Conservation (phyloP, 2,797 vertebrate species). For the Cygnus olor region DNA sequence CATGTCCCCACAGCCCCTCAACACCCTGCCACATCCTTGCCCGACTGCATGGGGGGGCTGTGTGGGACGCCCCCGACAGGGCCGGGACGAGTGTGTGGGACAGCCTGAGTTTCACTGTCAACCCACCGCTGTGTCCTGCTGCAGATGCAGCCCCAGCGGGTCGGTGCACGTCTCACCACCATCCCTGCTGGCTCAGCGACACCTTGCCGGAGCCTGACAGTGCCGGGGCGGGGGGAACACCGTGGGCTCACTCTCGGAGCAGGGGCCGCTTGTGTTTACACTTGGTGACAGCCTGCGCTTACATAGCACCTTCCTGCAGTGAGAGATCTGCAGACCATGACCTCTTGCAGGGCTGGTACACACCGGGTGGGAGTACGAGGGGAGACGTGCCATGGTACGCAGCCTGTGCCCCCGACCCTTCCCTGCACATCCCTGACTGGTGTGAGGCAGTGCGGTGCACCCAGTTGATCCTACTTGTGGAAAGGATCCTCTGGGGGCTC, state of each 20-base stretch:
- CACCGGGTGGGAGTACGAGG: neutral
- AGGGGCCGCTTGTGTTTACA: neutral
- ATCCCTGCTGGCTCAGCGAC: slow-evolving; percentile 53
- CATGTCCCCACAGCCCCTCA: rapidly evolving
- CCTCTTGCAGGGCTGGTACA: neutral
- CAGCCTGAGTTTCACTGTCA: neutral
- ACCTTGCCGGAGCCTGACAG: slow-evolving; percentile 54
- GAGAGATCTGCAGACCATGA: neutral
- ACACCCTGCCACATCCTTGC: neutral
- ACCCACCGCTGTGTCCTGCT: neutral
- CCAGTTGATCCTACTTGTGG: neutral
- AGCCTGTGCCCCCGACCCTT: neutral
- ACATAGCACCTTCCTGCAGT: neutral
- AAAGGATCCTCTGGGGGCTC: neutral
- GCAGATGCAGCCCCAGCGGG: neutral
- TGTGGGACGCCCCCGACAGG: neutral
- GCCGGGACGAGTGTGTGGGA: neutral
- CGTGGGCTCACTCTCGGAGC: rapidly evolving
- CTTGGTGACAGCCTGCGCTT: neutral
- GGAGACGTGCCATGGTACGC: rapidly evolving
- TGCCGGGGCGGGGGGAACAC: neutral
- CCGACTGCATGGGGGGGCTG: rapidly evolving
- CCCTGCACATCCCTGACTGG: neutral
- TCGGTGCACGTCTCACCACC: neutral
- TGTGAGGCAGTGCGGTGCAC: neutral